Percentiles rank a stretch among this genome's conserved stretches.
Evolutionary conservation across 2,797 vertebrate genomes (phyloP).

Genomic region (Cynodonichthys magdalenae): DNA sequence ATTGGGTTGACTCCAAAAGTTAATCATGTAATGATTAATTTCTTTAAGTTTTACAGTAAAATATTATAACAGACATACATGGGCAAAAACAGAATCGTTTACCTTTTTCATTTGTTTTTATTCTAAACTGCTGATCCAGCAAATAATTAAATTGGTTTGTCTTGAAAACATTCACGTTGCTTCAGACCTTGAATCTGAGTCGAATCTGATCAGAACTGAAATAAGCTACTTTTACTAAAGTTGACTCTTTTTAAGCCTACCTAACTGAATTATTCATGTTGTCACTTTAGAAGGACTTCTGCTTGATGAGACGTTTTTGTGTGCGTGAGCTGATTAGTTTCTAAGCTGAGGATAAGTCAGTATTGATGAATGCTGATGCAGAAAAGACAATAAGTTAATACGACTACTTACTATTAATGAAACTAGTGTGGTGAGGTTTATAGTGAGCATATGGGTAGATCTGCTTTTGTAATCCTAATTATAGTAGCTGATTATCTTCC

Average conservation of each 20-base stretch:
- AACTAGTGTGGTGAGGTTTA: conserved; percentile 13
- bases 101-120: too few relatives aligned
- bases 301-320: not conserved
- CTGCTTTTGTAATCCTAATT: conserved; percentile 26
- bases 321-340: conserved; percentile 11
- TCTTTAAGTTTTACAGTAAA: too few relatives aligned
- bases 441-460: conserved; percentile 48
- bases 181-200: too few relatives aligned
- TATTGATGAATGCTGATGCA: conserved; percentile 17
- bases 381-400: conserved; percentile 30
- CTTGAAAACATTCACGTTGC: too few relatives aligned
- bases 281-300: not conserved
- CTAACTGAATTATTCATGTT: not conserved
- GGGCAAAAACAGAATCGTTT: too few relatives aligned
- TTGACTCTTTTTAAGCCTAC: not conserved
- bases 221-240: too few relatives aligned
- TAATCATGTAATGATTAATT: too few relatives aligned
- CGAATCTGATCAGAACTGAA: too few relatives aligned
- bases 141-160: too few relatives aligned
- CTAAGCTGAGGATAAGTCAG: not conserved
- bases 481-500: conserved; percentile 49
- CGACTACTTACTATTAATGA: conserved; percentile 24
- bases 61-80: too few relatives aligned
- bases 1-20: too few relatives aligned
- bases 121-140: too few relatives aligned